Base-by-base conservation (phyloP, 2,113 vertebrate genomes). In the Eclectus roratus region DNA sequence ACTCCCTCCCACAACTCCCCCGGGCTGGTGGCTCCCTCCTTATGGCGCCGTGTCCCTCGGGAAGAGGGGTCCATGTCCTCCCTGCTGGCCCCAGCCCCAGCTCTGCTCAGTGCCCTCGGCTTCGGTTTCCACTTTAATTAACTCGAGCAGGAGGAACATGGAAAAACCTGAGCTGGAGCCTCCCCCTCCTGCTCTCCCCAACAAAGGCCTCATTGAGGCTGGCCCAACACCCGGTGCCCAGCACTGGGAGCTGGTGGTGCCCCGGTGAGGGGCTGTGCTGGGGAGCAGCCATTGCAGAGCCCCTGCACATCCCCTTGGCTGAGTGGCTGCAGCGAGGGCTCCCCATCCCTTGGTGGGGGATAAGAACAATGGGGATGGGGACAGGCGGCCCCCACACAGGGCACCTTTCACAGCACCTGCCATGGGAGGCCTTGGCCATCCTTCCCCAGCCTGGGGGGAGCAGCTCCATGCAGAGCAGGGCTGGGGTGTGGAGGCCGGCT, bases 121-220 rank as follows among this genome's bases (percentile, higher is more conserved):
- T 96, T 94, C 31, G 2, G 78, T 93, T 96, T 95, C 93, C 49
- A 80, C 71, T 94, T 91, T 91, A 97, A 97, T 96, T 96, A 97
- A 95, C 69, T 95, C 2, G 39, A 95, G 95, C 84, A 80, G 70
- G 63, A 97, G 87, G 80, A 97, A 95, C 89, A 91, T 87, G 95
- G 96, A 95, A 96, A 97, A 96, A 95, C 86, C 61, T 81, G 86
- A 44, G 73, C 89, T 69, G 87, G 89, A 85, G 87, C 93, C 89
- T 85, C 93, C 73, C 78, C 85, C 39, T n/a, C 80, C 94, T 29
- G 47, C 84, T 74, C 80, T 91, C 78, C 86, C 85, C 84, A 93
- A 96, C 96, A 97, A 97, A 97, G 96, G 89, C 84, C 56, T 35
- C 94, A 95, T 95, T 96, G 93, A 95, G 72, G 80, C 80, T 50